A percentile compares a stretch with the other conserved stretches of the same genome.
phyloP scores from a whole-genome alignment of 2,888 invertebrate species.

The Pachliopta kotzebuea region DNA sequence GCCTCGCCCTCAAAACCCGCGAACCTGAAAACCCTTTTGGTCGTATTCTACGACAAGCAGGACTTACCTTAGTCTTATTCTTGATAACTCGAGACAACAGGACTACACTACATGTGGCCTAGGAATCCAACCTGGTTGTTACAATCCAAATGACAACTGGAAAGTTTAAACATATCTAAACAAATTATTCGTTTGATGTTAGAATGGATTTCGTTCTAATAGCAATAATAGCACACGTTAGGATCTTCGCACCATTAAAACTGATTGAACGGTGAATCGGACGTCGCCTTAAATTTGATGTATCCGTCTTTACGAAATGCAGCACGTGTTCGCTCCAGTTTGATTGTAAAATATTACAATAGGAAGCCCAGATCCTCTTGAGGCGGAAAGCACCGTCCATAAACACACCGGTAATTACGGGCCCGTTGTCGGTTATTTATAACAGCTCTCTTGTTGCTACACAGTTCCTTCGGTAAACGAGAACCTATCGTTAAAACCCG shows the following conservation, averaged over 20 bases:
- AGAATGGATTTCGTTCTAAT: neutral
- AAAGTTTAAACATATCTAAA: too few species aligned
- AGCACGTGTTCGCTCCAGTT: conserved; percentile 6
- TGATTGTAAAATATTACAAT: conserved; percentile 11
- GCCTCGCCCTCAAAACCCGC: too few species aligned
- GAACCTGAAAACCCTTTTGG: too few species aligned
- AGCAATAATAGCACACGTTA: neutral
- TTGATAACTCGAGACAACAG: too few species aligned
- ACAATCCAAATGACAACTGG: too few species aligned
- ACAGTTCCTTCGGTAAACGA: conserved; percentile 17
- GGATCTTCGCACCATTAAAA: conserved; percentile 14
- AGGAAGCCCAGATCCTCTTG: conserved; percentile 17
- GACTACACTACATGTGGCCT: too few species aligned
- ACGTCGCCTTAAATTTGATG: conserved; percentile 8
- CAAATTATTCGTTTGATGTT: neutral
- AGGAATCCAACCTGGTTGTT: too few species aligned
- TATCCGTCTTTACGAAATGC: conserved; percentile 9
- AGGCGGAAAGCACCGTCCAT: conserved; percentile 4
- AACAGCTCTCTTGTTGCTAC: conserved; percentile 18
- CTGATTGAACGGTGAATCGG: neutral
- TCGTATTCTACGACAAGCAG: too few species aligned
- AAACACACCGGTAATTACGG: conserved; percentile 15
- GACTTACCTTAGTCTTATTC: too few species aligned
- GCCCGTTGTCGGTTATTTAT: conserved; percentile 8
- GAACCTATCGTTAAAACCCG: neutral